Percentiles rank a stretch among this genome's conserved stretches.
phyloP scores from a whole-genome alignment of 2,888 invertebrate genomes.

The Alloscopus bannaensis region DNA sequence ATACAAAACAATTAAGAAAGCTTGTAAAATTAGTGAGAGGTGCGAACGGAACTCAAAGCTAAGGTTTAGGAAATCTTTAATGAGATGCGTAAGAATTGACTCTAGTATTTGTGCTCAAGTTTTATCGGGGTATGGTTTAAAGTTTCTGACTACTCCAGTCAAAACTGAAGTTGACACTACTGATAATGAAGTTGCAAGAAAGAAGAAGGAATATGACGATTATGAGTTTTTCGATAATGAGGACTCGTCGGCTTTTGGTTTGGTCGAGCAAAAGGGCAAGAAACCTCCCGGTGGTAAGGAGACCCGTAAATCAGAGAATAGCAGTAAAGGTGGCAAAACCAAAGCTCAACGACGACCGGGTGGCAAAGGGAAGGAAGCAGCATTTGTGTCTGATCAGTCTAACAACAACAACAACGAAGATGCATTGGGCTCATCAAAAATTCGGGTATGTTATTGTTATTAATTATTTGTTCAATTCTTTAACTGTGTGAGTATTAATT shows the following conservation, averaged over 20 bases:
- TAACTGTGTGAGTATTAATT: too few species aligned
- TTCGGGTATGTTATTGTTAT: too few species aligned
- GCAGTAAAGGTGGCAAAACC: constrained; percentile 1
- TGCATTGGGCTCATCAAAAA: too few species aligned
- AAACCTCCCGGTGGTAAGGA: constrained; percentile 4
- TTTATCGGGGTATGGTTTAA: constrained; percentile 42
- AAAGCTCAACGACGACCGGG: neutral
- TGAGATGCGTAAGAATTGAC: constrained; percentile 67
- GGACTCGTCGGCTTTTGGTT: neutral
- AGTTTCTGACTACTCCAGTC: constrained; percentile 20
- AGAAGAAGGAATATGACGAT: constrained; percentile 27
- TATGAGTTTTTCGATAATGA: constrained; percentile 55
- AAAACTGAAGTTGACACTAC: constrained; percentile 32
- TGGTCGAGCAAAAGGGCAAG: constrained; percentile 25
- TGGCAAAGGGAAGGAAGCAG: constrained; percentile 22
- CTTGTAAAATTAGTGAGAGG: constrained; percentile 63
- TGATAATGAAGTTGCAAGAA: neutral
- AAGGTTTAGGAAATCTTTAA: constrained; percentile 67
- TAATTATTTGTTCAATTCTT: too few species aligned
- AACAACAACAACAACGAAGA: too few species aligned
- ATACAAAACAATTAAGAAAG: constrained; percentile 67
- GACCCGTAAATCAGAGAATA: neutral
- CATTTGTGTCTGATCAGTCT: too few species aligned
- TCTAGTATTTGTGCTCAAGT: constrained; percentile 70
- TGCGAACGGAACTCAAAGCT: constrained; percentile 60